Evolutionary conservation across 2,888 invertebrate genomes (phyloP).

Genomic region (Erebia aethiops): DNA sequence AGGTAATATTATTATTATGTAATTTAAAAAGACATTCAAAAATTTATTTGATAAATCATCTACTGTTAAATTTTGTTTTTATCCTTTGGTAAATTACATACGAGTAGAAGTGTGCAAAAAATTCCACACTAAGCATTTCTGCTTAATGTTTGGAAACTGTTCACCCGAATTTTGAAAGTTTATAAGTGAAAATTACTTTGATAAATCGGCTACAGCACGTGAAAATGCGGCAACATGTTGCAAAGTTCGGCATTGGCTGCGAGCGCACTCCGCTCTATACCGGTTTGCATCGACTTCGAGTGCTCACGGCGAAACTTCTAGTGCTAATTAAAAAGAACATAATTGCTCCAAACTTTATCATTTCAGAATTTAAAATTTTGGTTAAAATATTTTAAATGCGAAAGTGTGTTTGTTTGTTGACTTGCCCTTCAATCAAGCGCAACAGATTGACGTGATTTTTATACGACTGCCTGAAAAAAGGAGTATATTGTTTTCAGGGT

Average conservation of each 20-base stretch:
- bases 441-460: too few relatives aligned
- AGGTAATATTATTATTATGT: too few relatives aligned
- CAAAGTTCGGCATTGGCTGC: conserved; percentile 25
- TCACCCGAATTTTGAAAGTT: conserved; percentile 14
- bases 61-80: too few relatives aligned
- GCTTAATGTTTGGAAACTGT: background rate
- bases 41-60: background rate
- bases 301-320: conserved; percentile 2
- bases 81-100: too few relatives aligned
- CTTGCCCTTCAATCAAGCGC: too few relatives aligned
- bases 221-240: conserved; percentile 33
- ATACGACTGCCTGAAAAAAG: too few relatives aligned
- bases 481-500: too few relatives aligned
- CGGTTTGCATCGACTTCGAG: conserved; percentile 7
- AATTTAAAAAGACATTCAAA: background rate
- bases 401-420: too few relatives aligned
- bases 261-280: conserved; percentile 19
- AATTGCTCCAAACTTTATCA: background rate
- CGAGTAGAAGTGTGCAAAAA: too few relatives aligned
- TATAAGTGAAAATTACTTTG: conserved; percentile 19
- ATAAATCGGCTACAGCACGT: conserved; percentile 25
- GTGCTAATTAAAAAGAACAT: conserved; percentile 26
- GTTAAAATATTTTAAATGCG: background rate
- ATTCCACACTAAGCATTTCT: background rate
- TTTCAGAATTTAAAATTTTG: conserved; percentile 5